These are phyloP conservation scores for Chloropsis hardwickii DNA, from an alignment of 2,113 vertebrate genomes.

Conservation along the genomic window DNA sequence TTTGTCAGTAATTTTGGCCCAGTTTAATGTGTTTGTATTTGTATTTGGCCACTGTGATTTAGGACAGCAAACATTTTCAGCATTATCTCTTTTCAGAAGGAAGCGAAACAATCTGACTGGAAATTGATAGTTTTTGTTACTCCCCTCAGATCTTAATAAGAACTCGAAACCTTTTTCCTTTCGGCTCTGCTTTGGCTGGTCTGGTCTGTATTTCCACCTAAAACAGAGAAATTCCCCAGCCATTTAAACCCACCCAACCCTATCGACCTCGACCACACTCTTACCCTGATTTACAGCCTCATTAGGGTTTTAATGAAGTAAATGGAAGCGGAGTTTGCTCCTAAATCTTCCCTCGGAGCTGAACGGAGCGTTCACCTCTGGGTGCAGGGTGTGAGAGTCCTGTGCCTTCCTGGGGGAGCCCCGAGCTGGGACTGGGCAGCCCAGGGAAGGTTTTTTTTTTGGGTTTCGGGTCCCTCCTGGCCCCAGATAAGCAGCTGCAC, in stretches of 20 bases:
- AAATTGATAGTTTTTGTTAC: background rate
- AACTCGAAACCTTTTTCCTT: background rate
- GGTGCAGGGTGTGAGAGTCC: background rate
- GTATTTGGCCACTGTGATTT: background rate
- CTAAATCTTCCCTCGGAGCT: background rate
- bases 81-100: background rate
- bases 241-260: conserved; percentile 15
- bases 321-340: background rate
- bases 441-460: background rate
- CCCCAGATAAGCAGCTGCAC: background rate
- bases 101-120: background rate
- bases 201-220: background rate
- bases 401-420: background rate
- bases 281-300: conserved; percentile 27
- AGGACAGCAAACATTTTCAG: background rate
- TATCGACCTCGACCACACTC: background rate
- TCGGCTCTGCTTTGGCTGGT: background rate
- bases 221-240: background rate
- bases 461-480: background rate
- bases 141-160: background rate
- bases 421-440: background rate
- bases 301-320: conserved; percentile 46
- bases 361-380: background rate
- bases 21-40: background rate
- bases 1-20: background rate